Conservation (phyloP, 2,797 vertebrate species). For the Anniella stebbinsi region DNA sequence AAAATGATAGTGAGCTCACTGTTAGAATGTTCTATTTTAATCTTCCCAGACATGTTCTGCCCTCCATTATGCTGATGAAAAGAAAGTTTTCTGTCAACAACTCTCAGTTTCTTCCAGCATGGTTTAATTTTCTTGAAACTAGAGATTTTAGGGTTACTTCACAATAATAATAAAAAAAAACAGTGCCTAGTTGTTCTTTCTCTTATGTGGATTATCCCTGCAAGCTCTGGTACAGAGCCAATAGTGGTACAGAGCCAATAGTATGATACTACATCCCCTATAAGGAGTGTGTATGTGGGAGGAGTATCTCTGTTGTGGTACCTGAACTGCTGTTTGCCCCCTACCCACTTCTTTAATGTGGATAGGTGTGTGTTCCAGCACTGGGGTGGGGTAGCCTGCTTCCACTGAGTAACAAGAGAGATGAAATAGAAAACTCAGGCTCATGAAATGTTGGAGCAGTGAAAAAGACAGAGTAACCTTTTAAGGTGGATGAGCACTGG, state of each 20-base stretch:
- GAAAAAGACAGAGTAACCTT: no score
- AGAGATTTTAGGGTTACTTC: not conserved
- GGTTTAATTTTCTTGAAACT: constrained; percentile 38
- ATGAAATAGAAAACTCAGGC: not conserved
- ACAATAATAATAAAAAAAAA: no score
- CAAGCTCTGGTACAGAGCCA: not conserved
- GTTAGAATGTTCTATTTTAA: constrained; percentile 28
- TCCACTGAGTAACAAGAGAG: not conserved
- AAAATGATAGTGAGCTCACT: constrained; percentile 23
- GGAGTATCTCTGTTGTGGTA: not conserved
- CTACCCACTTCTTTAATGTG: not conserved
- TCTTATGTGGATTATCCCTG: not conserved
- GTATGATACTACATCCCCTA: not conserved
- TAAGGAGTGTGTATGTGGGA: not conserved
- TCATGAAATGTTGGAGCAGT: not conserved
- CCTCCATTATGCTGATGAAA: constrained; percentile 29
- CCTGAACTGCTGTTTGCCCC: not conserved
- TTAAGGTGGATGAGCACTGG: not conserved
- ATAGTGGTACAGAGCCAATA: not conserved
- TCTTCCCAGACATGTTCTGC: not conserved
- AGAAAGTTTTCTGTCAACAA: constrained; percentile 38
- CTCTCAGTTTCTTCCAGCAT: constrained; percentile 45
- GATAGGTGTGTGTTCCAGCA: not conserved
- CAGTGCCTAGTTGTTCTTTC: not conserved
- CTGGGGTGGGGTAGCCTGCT: not conserved